Evolutionary conservation across 2,888 invertebrate genomes (phyloP), one percentile per base, ranked within the genome.

Genomic region (Pandemis corylana): DNA sequence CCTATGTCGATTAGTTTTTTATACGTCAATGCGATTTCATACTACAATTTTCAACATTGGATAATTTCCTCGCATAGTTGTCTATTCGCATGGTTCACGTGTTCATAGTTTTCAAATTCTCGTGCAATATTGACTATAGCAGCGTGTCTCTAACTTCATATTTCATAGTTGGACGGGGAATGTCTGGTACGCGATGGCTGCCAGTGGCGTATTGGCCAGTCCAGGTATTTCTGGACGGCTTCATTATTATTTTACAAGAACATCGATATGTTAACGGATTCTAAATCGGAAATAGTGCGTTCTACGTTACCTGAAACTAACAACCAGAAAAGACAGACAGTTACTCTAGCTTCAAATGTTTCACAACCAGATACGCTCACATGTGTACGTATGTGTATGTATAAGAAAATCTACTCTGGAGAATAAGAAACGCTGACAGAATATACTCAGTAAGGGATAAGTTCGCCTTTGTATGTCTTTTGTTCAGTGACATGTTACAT

Each of bases 181-280:
- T 89, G 87, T 78, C 76, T 75, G 88, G 89, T 85, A 87, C 82
- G 90, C 89, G 82, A 85, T 81, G 83, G 77, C 78, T 81, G 77
- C 82, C 80, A 84, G 79, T 81, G 83, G 82, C 84, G 85, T 90
- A 89, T 87, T 88, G 89, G 89, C 86, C 87, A 87, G 80, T 83
- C 76, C 79, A 80, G 84, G 85, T 87, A 89, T 89, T 87, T 81
- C 83, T 82, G 85, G 86, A 85, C 82, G 82, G 84, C 85, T 89
- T 89, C 89, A 90, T 90, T 87, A 90, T 90, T 88, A 89, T 90
- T 90, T 87, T 84, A 90, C 76, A 71, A 66, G 28, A 41, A 28
- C 66, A 53, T 62, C 66, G 72, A 70, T 70, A 68, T 65, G 67
- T 64, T 49, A 41, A 53, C 28, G n/a, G 56, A 63, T 70, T 62